phyloP scores from a whole-genome alignment of 1,140 invertebrate genomes.

The Dendrolimus kikuchii region DNA sequence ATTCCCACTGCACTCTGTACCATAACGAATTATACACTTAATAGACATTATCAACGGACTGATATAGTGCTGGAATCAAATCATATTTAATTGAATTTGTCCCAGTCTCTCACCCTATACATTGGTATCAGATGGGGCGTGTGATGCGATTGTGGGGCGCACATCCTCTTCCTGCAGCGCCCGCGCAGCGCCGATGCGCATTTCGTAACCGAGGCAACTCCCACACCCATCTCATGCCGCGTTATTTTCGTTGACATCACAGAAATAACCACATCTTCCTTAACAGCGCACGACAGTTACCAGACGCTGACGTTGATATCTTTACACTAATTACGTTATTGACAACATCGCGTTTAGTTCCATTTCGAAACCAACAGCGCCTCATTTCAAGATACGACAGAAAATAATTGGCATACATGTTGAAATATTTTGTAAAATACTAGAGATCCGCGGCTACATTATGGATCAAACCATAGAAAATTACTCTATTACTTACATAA shows the following conservation, averaged over 20 bases:
- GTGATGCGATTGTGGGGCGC: slow-evolving; percentile 21
- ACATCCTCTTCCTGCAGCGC: slow-evolving; percentile 58
- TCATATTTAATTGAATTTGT: too few species aligned
- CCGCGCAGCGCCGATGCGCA: slow-evolving; percentile 21
- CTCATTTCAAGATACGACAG: not conserved
- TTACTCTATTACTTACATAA: too few species aligned
- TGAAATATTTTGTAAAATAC: not conserved
- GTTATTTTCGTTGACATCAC: slow-evolving; percentile 67
- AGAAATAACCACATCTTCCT: slow-evolving; percentile 62
- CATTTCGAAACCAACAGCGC: slow-evolving; percentile 32
- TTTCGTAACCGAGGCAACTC: slow-evolving; percentile 49
- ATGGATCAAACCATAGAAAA: too few species aligned
- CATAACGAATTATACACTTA: too few species aligned
- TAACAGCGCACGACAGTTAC: slow-evolving; percentile 36
- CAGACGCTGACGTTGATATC: slow-evolving; percentile 58
- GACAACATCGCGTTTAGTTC: slow-evolving; percentile 50
- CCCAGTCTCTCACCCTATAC: too few species aligned
- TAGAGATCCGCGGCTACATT: too few species aligned
- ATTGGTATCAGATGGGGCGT: slow-evolving; percentile 10
- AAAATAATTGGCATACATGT: not conserved
- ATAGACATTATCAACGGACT: too few species aligned
- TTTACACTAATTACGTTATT: slow-evolving; percentile 67
- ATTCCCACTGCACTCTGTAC: too few species aligned
- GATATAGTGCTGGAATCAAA: too few species aligned
- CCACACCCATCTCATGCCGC: slow-evolving; percentile 28